Evolutionary conservation across 2,888 invertebrate species (phyloP).

Genomic region (Meiosimyza decipiens): DNA sequence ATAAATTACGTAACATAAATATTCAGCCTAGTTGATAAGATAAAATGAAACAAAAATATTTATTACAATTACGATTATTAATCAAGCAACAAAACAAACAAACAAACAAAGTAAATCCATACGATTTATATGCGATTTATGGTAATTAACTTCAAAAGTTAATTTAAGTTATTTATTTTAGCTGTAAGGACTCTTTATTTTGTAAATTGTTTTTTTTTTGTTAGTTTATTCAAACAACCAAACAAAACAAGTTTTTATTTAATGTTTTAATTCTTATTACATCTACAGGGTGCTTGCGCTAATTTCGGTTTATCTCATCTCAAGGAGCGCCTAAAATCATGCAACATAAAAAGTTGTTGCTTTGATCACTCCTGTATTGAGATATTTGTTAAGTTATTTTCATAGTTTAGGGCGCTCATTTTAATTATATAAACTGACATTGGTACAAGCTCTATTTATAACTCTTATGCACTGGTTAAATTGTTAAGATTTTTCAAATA

Average conservation of each 20-base stretch:
- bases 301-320: too few species aligned
- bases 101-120: not conserved
- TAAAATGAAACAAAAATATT: conserved; percentile 28
- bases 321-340: too few species aligned
- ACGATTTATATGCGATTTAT: not conserved
- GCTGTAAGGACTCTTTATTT: too few species aligned
- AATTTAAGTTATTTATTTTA: conserved; percentile 1
- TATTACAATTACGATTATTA: not conserved
- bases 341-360: too few species aligned
- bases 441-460: too few species aligned
- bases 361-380: not conserved
- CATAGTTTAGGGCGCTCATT: too few species aligned
- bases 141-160: conserved; percentile 9
- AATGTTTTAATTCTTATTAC: conserved; percentile 10
- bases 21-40: conserved; percentile 42
- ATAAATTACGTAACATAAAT: conserved; percentile 35
- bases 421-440: too few species aligned
- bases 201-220: not conserved
- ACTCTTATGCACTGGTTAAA: conserved; percentile 2
- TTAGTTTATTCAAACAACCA: not conserved
- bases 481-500: conserved; percentile 7
- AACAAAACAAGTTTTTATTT: not conserved
- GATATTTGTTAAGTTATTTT: not conserved
- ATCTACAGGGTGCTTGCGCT: too few species aligned
- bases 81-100: conserved; percentile 1